Evolutionary conservation across 2,113 vertebrate genomes (phyloP).

Genomic region (Psittacus erithacus): DNA sequence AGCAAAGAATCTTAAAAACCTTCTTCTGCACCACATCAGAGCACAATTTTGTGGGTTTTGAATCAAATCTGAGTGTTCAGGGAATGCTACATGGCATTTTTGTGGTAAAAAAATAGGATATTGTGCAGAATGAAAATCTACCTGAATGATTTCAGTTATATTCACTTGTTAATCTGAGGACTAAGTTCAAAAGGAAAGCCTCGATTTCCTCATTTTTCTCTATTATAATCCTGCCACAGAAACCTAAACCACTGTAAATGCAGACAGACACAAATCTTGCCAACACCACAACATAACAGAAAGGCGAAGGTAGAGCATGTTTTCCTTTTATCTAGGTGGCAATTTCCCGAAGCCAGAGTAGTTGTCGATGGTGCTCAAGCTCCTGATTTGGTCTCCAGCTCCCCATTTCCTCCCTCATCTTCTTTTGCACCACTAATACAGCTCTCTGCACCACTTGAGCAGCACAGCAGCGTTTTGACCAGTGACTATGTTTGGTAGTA

Average conservation of each 20-base stretch:
- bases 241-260: not conserved
- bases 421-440: not conserved
- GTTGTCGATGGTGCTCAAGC: not conserved
- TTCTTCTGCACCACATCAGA: not conserved
- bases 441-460: fast-evolving
- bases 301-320: not conserved
- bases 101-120: not conserved
- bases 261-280: not conserved
- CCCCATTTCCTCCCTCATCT: not conserved
- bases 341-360: not conserved
- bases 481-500: fast-evolving
- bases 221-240: not conserved
- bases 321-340: not conserved
- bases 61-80: not conserved
- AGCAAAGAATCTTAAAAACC: not conserved
- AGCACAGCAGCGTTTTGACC: not conserved
- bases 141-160: not conserved
- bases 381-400: not conserved
- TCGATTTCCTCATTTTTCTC: not conserved
- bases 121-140: not conserved
- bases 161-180: not conserved
- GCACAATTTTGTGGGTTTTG: fast-evolving
- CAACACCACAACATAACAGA: not conserved
- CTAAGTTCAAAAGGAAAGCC: not conserved
- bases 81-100: fast-evolving